These are phyloP conservation scores for Tyria jacobaeae DNA, from an alignment of 2,888 invertebrate genomes.

Conservation along the genomic window DNA sequence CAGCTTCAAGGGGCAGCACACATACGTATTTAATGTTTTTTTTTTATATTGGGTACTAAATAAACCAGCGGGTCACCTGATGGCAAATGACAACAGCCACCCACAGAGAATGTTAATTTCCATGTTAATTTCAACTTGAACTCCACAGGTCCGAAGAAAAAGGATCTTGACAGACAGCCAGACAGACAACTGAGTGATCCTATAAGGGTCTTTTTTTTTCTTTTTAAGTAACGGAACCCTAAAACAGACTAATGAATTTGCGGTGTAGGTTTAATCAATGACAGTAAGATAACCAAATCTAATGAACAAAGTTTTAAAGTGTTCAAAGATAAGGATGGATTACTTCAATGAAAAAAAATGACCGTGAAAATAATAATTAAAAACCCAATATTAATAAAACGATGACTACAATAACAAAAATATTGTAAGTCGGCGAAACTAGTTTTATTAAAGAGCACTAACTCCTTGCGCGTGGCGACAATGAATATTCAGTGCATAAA, in stretches of 20 bases:
- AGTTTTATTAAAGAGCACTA: slow-evolving; percentile 77
- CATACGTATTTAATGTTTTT: too few relatives aligned
- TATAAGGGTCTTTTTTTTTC: too few relatives aligned
- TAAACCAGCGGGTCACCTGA: too few relatives aligned
- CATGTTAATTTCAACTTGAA: too few relatives aligned
- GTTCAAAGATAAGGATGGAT: not conserved
- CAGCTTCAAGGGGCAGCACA: too few relatives aligned
- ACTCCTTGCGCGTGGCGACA: slow-evolving; percentile 64
- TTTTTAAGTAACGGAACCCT: too few relatives aligned
- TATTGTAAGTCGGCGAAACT: slow-evolving; percentile 54
- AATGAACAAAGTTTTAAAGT: not conserved
- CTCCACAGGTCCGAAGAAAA: too few relatives aligned
- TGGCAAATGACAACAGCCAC: too few relatives aligned
- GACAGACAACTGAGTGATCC: too few relatives aligned
- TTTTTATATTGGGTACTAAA: too few relatives aligned
- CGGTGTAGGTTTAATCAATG: not conserved
- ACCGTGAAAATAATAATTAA: not conserved
- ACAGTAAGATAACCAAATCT: not conserved
- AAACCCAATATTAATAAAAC: slow-evolving; percentile 9
- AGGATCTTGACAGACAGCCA: too few relatives aligned
- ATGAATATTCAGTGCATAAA: slow-evolving; percentile 81
- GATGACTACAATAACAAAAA: slow-evolving; percentile 26
- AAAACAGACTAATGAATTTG: not conserved
- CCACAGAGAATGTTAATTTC: too few relatives aligned
- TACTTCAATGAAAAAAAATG: not conserved